Percentiles rank a stretch among this genome's conserved stretches.
These are phyloP conservation scores for Ectobius pallidus DNA, from an alignment of 2,888 invertebrate genomes.

Conservation along the genomic window DNA sequence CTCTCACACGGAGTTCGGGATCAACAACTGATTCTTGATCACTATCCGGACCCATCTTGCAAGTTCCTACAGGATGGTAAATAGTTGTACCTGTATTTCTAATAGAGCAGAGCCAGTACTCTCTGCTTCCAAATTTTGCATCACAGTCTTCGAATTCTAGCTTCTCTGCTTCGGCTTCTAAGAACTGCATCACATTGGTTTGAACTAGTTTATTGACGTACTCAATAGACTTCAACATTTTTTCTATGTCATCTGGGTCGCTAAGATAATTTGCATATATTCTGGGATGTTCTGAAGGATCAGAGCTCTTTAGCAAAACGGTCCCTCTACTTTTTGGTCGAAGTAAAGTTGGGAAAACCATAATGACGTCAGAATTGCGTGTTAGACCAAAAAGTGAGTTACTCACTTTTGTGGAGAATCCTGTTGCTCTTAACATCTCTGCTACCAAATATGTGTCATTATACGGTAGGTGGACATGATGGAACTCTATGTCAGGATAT, in stretches of 20 bases:
- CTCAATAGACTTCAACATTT: neutral
- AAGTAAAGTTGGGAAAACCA: neutral
- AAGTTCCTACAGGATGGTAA: neutral
- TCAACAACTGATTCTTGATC: neutral
- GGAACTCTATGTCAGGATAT: conserved; percentile 90
- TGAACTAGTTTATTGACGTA: neutral
- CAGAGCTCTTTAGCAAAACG: neutral
- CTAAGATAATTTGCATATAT: neutral
- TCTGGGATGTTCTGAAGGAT: neutral
- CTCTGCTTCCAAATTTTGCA: neutral
- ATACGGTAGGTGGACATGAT: conserved; percentile 58
- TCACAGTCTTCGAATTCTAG: neutral
- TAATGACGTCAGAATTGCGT: neutral
- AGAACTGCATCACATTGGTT: neutral
- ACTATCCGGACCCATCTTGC: neutral
- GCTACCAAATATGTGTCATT: conserved; percentile 52
- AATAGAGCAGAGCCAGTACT: neutral
- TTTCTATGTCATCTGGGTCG: neutral
- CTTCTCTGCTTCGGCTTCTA: neutral
- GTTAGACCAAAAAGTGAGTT: no score
- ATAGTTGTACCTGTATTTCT: neutral
- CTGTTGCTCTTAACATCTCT: no score
- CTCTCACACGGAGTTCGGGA: neutral
- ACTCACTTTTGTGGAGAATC: no score
- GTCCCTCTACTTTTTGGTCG: neutral